These are phyloP conservation scores for Ceyx erithaca DNA, from an alignment of 2,797 vertebrate species.

Conservation along the genomic window DNA sequence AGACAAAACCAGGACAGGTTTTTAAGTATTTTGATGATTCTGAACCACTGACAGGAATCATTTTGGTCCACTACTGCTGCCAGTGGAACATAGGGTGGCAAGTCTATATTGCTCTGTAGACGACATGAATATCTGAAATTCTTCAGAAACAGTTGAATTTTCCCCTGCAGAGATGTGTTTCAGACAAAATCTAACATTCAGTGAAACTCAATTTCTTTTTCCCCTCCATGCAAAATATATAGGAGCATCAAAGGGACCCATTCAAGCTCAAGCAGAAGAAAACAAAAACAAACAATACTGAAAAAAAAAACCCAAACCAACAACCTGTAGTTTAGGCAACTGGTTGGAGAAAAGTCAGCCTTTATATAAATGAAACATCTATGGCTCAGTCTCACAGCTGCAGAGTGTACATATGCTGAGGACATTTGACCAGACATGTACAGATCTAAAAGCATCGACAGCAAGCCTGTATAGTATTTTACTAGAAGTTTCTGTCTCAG, in stretches of 20 bases:
- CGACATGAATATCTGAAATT: not conserved
- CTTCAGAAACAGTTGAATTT: conserved; percentile 3
- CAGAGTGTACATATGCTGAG: not conserved
- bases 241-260: not conserved
- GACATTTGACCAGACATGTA: not conserved
- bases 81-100: not conserved
- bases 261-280: not conserved
- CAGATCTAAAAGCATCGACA: not conserved
- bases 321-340: not conserved
- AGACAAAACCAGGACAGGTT: not conserved
- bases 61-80: not conserved
- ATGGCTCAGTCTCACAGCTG: not conserved
- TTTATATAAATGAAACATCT: not conserved
- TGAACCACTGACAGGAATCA: not conserved
- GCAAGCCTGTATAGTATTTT: not conserved
- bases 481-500: not conserved
- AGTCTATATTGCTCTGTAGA: not conserved
- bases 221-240: not conserved
- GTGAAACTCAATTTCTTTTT: conserved; percentile 10
- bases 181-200: not conserved
- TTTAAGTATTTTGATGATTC: not conserved
- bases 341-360: not conserved
- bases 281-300: not conserved
- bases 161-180: not conserved
- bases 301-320: no score